Conservation (phyloP, 2,888 invertebrate species). For the Microdon myrmicae region DNA sequence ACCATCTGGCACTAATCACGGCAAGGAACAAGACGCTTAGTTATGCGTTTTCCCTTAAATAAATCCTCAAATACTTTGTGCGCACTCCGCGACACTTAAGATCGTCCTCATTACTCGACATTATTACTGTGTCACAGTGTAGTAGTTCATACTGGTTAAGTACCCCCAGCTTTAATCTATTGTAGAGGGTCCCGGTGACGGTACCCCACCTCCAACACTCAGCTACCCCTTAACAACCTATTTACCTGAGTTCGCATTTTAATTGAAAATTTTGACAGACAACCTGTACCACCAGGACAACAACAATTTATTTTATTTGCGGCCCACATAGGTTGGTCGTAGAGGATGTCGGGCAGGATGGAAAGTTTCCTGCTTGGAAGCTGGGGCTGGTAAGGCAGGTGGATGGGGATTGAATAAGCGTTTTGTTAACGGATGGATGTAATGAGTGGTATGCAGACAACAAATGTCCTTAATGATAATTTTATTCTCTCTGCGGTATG, state of each 20-base stretch:
- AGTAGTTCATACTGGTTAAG: constrained; percentile 42
- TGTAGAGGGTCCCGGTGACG: too few relatives aligned
- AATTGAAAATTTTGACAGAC: constrained; percentile 52
- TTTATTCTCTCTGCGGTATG: constrained; percentile 49
- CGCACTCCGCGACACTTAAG: constrained; percentile 49
- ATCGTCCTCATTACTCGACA: constrained; percentile 48
- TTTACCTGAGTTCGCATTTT: constrained; percentile 51
- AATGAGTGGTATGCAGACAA: constrained; percentile 49
- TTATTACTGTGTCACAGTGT: constrained; percentile 51
- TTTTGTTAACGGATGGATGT: constrained; percentile 47
- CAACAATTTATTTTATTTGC: constrained; percentile 46
- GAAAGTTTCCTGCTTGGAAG: too few relatives aligned
- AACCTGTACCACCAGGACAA: constrained; percentile 32
- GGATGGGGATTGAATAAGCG: constrained; percentile 17
- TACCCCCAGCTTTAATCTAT: too few relatives aligned
- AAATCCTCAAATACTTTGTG: constrained; percentile 30
- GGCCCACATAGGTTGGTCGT: constrained; percentile 26
- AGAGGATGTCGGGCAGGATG: too few relatives aligned
- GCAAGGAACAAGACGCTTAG: constrained; percentile 43
- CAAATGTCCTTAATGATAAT: constrained; percentile 52
- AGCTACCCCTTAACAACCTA: not conserved
- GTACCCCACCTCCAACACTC: too few relatives aligned
- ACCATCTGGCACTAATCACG: constrained; percentile 50
- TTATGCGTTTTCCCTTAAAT: constrained; percentile 37
- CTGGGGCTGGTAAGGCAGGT: not conserved